These are phyloP conservation scores for Strigamia maritima DNA, from an alignment of 2,888 invertebrate genomes.

Conservation along the genomic window DNA sequence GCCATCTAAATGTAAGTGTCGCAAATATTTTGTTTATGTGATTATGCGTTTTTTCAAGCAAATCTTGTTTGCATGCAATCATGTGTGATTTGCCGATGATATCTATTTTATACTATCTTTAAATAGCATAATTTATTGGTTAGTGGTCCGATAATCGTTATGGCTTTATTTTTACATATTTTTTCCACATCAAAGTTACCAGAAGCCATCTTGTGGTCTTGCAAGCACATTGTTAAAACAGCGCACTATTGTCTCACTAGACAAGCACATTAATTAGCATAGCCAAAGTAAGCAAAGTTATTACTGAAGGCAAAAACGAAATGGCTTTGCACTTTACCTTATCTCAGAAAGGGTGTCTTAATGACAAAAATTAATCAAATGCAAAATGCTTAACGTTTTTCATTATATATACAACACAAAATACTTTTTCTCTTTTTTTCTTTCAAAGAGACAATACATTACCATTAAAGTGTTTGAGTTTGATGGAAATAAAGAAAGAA, in stretches of 20 bases:
- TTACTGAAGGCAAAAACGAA: neutral
- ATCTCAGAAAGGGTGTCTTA: neutral
- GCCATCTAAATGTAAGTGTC: neutral
- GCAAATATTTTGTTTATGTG: neutral
- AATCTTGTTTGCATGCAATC: neutral
- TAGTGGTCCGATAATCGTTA: too few relatives aligned
- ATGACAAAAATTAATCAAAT: slow-evolving; percentile 8
- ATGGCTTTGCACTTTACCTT: neutral
- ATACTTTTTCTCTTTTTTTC: too few relatives aligned
- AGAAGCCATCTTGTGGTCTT: neutral
- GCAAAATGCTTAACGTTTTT: neutral
- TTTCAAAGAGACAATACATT: neutral
- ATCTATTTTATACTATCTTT: too few relatives aligned
- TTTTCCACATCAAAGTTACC: neutral
- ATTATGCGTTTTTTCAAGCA: neutral
- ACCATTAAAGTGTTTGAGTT: neutral
- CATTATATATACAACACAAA: too few relatives aligned
- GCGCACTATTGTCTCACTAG: neutral
- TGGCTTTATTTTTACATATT: neutral
- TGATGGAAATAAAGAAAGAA: neutral
- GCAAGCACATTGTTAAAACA: neutral
- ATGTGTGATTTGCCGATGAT: neutral
- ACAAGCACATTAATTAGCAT: neutral
- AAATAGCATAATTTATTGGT: too few relatives aligned
- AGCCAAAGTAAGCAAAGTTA: neutral